Evolutionary conservation across 1,140 invertebrate species (phyloP).

Genomic region (Drosophila nasuta): DNA sequence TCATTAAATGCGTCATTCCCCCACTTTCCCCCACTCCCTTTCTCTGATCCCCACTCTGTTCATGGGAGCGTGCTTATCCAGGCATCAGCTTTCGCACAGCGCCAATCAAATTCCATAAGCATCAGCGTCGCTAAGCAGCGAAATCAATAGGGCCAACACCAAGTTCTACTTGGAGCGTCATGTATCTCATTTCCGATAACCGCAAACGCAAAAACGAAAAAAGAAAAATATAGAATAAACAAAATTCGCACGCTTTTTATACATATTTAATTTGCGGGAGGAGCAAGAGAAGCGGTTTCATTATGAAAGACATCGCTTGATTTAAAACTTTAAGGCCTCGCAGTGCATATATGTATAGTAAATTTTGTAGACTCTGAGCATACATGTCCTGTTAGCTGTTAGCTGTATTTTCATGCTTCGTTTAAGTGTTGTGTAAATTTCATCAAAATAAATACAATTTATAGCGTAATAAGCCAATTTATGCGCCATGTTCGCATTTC

Average conservation of each 20-base stretch:
- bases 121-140: conserved; percentile 75
- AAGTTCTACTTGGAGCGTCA: background rate
- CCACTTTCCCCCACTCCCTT: too few relatives aligned
- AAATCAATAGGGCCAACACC: conserved; percentile 50
- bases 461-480: conserved; percentile 82
- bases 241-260: conserved; percentile 70
- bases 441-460: conserved; percentile 83
- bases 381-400: background rate
- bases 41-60: conserved; percentile 33
- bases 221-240: background rate
- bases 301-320: conserved; percentile 54
- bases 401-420: conserved; percentile 19
- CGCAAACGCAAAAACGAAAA: conserved; percentile 23
- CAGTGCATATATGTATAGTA: background rate
- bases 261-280: conserved; percentile 68
- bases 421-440: conserved; percentile 71
- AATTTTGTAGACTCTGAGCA: background rate
- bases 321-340: conserved; percentile 62
- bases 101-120: conserved; percentile 81
- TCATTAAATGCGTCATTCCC: conserved; percentile 67
- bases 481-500: conserved; percentile 65
- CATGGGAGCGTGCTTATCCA: conserved; percentile 74
- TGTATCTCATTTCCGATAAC: conserved; percentile 50
- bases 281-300: conserved; percentile 48
- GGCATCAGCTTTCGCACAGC: conserved; percentile 56